Base-by-base conservation (phyloP, 2,888 invertebrate species). In the Gastrophysa polygoni region DNA sequence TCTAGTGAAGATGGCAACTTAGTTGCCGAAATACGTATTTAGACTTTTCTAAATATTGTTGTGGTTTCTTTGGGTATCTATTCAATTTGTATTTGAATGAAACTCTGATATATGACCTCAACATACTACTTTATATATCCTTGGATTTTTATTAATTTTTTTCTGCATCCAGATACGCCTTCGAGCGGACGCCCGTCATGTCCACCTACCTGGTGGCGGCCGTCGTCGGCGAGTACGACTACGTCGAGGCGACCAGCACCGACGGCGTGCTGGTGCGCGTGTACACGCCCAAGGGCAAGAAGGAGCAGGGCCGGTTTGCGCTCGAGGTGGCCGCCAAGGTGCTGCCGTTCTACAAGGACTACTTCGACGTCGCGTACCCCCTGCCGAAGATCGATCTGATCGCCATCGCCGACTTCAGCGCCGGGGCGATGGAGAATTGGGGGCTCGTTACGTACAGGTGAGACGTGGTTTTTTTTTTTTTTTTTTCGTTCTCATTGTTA, bases 391-490 rank as follows among this genome's bases (percentile, higher is more conserved):
- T 97, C 81, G 98, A 98, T 82, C 86, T 98, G 59, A 95, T 98
- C 74, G 97, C 98, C 8, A 93, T 98, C 76, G 92, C 96, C 2
- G 98, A 98, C 80, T 97, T 98, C 79, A 91, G 94, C 57, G 91
- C 93, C 66, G 96, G 95, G 70, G 97, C 98, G 58, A 98, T 98
- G 97, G 97, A 98, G 82, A 98, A 98, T 82, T 98, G 98, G 98
- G 98, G 98, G 1, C 80, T 91, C 50, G 92, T 95, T 28, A 95
- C 95, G n/a, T 96, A 93, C 77, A 88, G 76, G 77, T 76, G 59
- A 65, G 69, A 5, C 24, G 24, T n/a, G n/a, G 4, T 24, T 24
- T 24, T 24, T 7, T 3, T 5, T 24, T 24, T 7, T 7, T 7
- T 7, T 24, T 24, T 24, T 24, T 24, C 24, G 24, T 3, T 7